These are phyloP conservation scores for Pteropus alecto DNA, from an alignment of 2,113 vertebrate genomes.

Conservation along the genomic window DNA sequence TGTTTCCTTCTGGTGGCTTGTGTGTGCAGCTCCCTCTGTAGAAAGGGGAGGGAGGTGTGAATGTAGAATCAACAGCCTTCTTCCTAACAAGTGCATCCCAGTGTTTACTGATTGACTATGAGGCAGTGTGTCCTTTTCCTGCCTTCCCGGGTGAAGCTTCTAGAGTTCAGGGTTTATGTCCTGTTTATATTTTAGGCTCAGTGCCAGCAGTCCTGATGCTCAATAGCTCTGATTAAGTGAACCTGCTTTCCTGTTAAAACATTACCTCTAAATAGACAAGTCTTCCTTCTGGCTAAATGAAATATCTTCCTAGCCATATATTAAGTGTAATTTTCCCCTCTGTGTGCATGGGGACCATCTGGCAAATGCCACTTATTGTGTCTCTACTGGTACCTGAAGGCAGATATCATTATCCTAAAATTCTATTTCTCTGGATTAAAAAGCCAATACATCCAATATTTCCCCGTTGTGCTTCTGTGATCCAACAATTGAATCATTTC, in stretches of 20 bases:
- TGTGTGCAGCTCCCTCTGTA: background rate
- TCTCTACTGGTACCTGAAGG: background rate
- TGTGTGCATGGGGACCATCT: background rate
- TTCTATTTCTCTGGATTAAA: slow-evolving; percentile 42
- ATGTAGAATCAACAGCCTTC: background rate
- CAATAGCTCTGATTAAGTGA: background rate
- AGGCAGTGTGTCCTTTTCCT: background rate
- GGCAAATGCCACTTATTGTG: background rate
- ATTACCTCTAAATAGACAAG: background rate
- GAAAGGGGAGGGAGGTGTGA: too few relatives aligned
- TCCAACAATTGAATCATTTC: background rate
- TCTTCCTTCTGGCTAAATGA: background rate
- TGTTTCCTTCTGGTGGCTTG: background rate
- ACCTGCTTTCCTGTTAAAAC: background rate
- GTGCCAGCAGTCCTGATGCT: background rate
- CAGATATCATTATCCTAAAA: background rate
- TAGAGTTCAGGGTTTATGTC: background rate
- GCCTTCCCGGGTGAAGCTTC: background rate
- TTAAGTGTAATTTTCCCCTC: background rate
- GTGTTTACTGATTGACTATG: background rate
- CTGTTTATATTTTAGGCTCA: background rate
- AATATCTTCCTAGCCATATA: background rate
- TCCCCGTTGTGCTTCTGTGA: background rate
- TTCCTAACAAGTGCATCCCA: background rate
- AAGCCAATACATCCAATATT: background rate